Evolutionary conservation across 1,140 invertebrate species (phyloP), one percentile per base, ranked within the genome.

Genomic region (Eueides isabella): DNA sequence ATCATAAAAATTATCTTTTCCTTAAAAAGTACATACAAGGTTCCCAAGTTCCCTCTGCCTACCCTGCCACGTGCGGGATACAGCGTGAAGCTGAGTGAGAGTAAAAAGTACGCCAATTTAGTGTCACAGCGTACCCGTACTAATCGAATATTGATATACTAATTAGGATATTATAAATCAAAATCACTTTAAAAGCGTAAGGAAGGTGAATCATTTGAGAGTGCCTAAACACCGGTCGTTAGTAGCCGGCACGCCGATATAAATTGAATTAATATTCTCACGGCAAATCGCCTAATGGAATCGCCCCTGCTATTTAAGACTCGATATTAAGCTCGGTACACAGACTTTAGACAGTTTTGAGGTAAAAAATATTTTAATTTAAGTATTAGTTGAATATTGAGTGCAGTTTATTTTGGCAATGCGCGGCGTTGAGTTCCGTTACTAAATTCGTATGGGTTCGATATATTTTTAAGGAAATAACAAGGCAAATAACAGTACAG

Each of bases 251-350:
- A 71, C 70, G 72, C 67, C 64, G 77, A 75, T 81, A 75, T 79
- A 81, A 77, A 81, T 77, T 77, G 64, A 79, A 81, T 81, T 81
- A 79, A 79, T 81, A 81, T 81, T 81, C 80, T 76, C 75, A 75
- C 69, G 69, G 67, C 77, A 76, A 74, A 69, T 74, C 68, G 44
- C 48, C 70, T 81, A 81, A 81, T 81, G 80, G 75, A 80, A 80
- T 65, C 72, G 70, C 69, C 71, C 55, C 35, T 48, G 72, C 72
- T 73, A 68, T 73, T 73, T 68, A 73, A 61, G 67, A 23, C 31
- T 55, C 33, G 48, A 73, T 73, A 73, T 73, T 71, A 71, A 63
- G 26, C 28, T 19, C 30, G 48, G 48, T 7, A 55, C 48, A 26
- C 19, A 55, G 48, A 55, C 48, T 55, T 55, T 23, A 55, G 48